Conservation (phyloP, 2,888 invertebrate species). For the Lomographa bimaculata region DNA sequence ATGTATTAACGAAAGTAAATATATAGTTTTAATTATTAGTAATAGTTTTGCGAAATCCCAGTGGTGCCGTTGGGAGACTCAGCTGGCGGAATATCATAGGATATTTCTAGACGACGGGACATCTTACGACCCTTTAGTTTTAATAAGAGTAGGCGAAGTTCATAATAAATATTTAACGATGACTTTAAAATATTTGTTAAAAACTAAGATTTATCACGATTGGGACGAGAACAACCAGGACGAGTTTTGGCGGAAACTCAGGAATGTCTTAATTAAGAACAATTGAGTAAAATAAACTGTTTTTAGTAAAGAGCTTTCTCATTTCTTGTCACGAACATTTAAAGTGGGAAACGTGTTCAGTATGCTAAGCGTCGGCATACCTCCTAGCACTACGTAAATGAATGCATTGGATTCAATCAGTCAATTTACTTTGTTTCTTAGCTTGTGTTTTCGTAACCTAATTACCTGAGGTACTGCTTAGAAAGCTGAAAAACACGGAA, state of each 20-base stretch:
- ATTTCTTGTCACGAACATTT: slow-evolving; percentile 26
- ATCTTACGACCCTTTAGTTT: slow-evolving; percentile 82
- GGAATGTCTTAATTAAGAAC: slow-evolving; percentile 53
- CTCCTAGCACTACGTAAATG: slow-evolving; percentile 28
- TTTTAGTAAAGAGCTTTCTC: slow-evolving; percentile 23
- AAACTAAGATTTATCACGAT: slow-evolving; percentile 85
- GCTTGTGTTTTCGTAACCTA: slow-evolving; percentile 24
- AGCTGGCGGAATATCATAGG: slow-evolving; percentile 86
- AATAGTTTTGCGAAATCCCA: slow-evolving; percentile 87
- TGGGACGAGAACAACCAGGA: slow-evolving; percentile 80
- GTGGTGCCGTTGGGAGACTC: slow-evolving; percentile 89
- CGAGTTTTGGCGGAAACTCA: slow-evolving; percentile 71
- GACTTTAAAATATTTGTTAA: slow-evolving; percentile 84
- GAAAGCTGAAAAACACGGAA: slow-evolving; percentile 1
- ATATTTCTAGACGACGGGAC: slow-evolving; percentile 84
- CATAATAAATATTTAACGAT: slow-evolving; percentile 80
- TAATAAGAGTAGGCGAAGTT: slow-evolving; percentile 85
- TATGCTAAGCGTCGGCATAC: slow-evolving; percentile 20
- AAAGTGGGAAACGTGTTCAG: slow-evolving; percentile 19
- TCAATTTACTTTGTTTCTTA: slow-evolving; percentile 27
- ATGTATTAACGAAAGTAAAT: slow-evolving; percentile 85
- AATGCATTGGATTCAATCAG: slow-evolving; percentile 29
- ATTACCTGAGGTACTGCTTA: slow-evolving; percentile 15
- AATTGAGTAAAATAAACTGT: slow-evolving; percentile 27
- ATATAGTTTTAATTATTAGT: slow-evolving; percentile 86